Evolutionary conservation across 2,888 invertebrate genomes (phyloP), one percentile per base, ranked within the genome.

Genomic region (Napeogenes inachia): DNA sequence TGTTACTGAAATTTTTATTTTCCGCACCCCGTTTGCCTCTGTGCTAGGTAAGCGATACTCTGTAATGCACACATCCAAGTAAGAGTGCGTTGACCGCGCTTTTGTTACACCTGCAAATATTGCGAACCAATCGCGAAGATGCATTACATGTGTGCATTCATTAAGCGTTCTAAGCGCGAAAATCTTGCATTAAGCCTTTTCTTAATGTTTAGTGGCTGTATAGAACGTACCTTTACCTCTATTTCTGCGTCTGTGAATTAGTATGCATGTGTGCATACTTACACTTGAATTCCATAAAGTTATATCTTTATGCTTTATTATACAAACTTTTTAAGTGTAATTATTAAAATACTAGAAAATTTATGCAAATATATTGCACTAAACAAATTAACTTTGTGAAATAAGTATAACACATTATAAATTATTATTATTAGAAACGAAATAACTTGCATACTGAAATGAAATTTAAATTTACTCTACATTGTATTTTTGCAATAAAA

Each of bases 81-180:
- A 64, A 57, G 79, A 78, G 88, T 79, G 81, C 88, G 81, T 73
- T 86, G 88, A 89, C 88, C 89, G 79, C 72, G 60, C 78, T 80
- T 79, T 77, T 76, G 82, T 82, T 81, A 84, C 89, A 89, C 89
- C 89, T 89, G 89, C 88, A 81, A 85, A 86, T 81, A 80, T 77
- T 81, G 76, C 78, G 81, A 78, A 77, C 77, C 80, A 76, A 79
- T 79, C 77, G 77, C 76, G 75, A 76, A 74, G 74, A 76, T 75
- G 77, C 75, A 71, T 54, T 56, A 71, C 70, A 68, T 68, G 70
- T 73, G 78, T 78, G 79, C 75, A 81, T 81, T 72, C 74, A 75
- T 74, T 74, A 75, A 67, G 69, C 61, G 62, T 59, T 54, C 54
- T 56, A 59, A 58, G 57, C 64, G 60, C 64, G 68, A 65, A 70